Percentiles rank a stretch among this genome's conserved stretches.
phyloP scores from a whole-genome alignment of 2,888 invertebrate genomes.

The Drosophila setosimentum region DNA sequence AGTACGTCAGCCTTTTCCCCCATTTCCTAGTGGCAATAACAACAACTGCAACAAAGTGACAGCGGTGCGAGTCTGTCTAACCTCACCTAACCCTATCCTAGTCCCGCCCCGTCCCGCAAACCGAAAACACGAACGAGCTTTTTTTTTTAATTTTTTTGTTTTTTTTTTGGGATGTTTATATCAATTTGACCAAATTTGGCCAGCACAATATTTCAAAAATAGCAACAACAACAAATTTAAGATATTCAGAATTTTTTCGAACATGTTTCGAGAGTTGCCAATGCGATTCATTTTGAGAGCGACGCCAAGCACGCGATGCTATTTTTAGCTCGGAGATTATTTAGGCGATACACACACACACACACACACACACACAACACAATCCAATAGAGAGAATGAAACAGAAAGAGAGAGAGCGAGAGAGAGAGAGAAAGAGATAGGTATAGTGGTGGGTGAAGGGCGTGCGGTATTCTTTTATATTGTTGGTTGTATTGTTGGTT shows the following conservation, averaged over 20 bases:
- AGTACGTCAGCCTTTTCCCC: constrained; percentile 12
- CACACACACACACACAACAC: constrained; percentile 20
- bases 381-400: background rate
- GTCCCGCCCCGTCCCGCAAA: background rate
- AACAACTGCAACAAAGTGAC: constrained; percentile 36
- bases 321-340: constrained; percentile 80
- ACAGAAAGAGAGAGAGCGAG: background rate
- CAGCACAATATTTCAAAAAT: constrained; percentile 60
- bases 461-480: constrained; percentile 14
- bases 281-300: constrained; percentile 25
- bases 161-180: constrained; percentile 58
- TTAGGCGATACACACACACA: constrained; percentile 42
- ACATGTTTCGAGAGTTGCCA: constrained; percentile 41
- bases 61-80: constrained; percentile 11
- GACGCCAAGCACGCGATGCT: constrained; percentile 71
- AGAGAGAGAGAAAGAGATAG: constrained; percentile 1
- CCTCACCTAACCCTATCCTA: background rate
- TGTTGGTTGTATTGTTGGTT: constrained; percentile 32
- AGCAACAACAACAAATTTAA: constrained; percentile 18
- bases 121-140: background rate
- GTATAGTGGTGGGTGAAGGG: background rate
- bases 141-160: background rate
- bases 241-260: constrained; percentile 39
- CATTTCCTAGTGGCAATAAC: background rate
- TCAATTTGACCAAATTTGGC: constrained; percentile 77